Evolutionary conservation across 92 coral and sea anemone species (phyloP).

Genomic region (Paramuricea clavata): DNA sequence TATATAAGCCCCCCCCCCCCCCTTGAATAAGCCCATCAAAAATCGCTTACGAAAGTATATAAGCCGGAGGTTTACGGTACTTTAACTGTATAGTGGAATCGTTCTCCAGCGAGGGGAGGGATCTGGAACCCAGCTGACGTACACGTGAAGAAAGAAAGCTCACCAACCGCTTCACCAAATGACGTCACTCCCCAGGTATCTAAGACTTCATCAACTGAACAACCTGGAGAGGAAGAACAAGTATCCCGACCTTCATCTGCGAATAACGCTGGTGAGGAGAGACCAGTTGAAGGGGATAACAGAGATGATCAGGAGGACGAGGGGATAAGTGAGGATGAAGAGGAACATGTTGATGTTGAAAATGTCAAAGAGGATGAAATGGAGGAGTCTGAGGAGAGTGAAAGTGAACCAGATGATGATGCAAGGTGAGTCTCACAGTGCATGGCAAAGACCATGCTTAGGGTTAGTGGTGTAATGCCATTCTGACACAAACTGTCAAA

Average conservation of each 20-base stretch:
- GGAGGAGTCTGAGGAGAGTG: constrained; percentile 39
- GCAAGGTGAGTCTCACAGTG: not conserved
- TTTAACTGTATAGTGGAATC: constrained; percentile 18
- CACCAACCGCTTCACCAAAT: not conserved
- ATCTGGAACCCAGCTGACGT: constrained; percentile 55
- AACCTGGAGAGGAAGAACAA: not conserved
- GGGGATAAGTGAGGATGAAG: constrained; percentile 32
- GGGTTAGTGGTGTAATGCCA: too few relatives aligned
- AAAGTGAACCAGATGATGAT: constrained; percentile 37
- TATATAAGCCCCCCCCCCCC: too few relatives aligned
- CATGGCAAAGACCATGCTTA: too few relatives aligned
- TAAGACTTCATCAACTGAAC: not conserved
- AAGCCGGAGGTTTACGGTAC: too few relatives aligned
- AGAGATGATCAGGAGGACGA: constrained; percentile 21
- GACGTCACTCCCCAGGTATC: not conserved
- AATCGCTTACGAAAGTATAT: too few relatives aligned
- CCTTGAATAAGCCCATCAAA: too few relatives aligned
- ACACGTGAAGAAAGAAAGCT: constrained; percentile 32
- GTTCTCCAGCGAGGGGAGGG: not conserved
- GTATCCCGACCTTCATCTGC: not conserved
- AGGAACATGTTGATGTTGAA: constrained; percentile 42
- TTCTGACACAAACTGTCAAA: too few relatives aligned
- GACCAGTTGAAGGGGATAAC: not conserved
- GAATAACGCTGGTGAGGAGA: not conserved
- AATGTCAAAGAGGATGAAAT: constrained; percentile 24